Evolutionary conservation across 1,140 invertebrate genomes (phyloP), one percentile per base, ranked within the genome.

Genomic region (Pygmarrhopalites habei): DNA sequence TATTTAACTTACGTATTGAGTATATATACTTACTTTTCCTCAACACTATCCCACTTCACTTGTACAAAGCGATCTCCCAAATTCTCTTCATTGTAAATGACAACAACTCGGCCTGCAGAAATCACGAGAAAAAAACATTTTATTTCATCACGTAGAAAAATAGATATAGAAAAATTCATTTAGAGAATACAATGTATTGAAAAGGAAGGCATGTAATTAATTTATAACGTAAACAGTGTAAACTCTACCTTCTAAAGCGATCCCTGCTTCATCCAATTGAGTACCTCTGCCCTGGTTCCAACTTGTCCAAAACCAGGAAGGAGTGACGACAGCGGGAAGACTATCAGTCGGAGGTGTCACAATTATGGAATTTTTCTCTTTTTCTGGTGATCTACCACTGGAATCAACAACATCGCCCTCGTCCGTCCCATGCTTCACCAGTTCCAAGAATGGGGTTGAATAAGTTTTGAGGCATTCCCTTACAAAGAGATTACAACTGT

Each of bases 401-500:
- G 29, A 41, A 51, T 41, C 29, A 39, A 17, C 25, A n/a, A 57
- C 23, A 53, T 62, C 60, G 14, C 39, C 35, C 17, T 14, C 21
- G n/a, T 23, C 7, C n/a, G 32, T 7, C 4, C 12, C 12, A 32
- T 60, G 43, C 21, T 57, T 43, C n/a, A 32, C 41, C 28, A 68
- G 30, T 39, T 68, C 60, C 17, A 69, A 29, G 30, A 64, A 65
- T 17, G 69, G 64, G 29, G 86, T 85, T 14, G 85, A 85, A 76
- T 95, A 95, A 56, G 85, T 92, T 68, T 85, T 84, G 10, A 95
- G 78, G 69, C 91, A 92, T 78, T 95, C 89, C 71, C 85, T 83
- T 0, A 91, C 91, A 70, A 95, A 83, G 35, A 87, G 79, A 72
- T 81, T 85, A 68, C 84, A 82, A 14, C 82, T 75, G 46, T 75